These are phyloP conservation scores for Aldabrachelys gigantea DNA, from an alignment of 2,113 vertebrate species.

Conservation along the genomic window DNA sequence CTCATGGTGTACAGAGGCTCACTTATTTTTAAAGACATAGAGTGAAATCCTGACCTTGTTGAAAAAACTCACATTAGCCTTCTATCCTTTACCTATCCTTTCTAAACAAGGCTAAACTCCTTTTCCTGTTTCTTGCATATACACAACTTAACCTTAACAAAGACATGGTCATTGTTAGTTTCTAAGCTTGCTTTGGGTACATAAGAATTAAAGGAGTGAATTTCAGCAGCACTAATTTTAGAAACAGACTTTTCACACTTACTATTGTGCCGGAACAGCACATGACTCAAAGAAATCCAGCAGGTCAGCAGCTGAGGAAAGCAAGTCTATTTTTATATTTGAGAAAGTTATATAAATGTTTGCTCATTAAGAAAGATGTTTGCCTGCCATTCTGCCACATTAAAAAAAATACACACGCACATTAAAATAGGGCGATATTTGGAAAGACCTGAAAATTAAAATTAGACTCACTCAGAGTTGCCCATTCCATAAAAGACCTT, in stretches of 20 bases:
- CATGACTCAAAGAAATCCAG: slow-evolving; percentile 74
- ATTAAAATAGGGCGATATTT: not conserved
- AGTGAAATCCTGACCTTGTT: not conserved
- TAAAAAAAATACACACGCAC: slow-evolving; percentile 25
- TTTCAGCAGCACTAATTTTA: slow-evolving; percentile 72
- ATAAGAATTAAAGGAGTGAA: slow-evolving; percentile 67
- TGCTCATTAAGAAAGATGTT: slow-evolving; percentile 76
- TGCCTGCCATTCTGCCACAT: slow-evolving; percentile 39
- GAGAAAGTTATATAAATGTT: slow-evolving; percentile 62
- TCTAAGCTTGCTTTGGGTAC: slow-evolving; percentile 37
- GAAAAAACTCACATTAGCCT: not conserved
- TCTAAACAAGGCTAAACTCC: not conserved
- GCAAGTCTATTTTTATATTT: slow-evolving; percentile 78
- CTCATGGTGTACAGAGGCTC: not conserved
- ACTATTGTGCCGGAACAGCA: slow-evolving; percentile 66
- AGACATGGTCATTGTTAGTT: slow-evolving; percentile 38
- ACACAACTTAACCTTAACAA: no score
- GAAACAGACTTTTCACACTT: slow-evolving; percentile 62
- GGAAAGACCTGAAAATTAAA: slow-evolving; percentile 69
- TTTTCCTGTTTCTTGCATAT: not conserved
- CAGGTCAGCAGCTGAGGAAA: slow-evolving; percentile 72
- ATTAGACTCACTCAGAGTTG: slow-evolving; percentile 50
- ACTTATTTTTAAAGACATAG: not conserved
- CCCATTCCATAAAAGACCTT: slow-evolving; percentile 59
- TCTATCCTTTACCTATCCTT: not conserved